phyloP scores from a whole-genome alignment of 2,888 invertebrate genomes.

The Caenorhabditis angaria region DNA sequence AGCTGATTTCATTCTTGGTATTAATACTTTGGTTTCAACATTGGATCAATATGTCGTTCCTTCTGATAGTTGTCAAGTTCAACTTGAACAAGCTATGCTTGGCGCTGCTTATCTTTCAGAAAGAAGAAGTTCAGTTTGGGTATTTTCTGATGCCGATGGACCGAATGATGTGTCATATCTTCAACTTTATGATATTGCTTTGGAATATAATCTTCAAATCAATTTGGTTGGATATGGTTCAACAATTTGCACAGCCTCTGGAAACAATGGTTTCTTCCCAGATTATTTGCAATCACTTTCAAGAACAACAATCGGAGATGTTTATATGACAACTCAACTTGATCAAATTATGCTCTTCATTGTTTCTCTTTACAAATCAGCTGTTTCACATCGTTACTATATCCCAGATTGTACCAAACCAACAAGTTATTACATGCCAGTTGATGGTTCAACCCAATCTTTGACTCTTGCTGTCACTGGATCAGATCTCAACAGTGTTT shows the following conservation, averaged over 20 bases:
- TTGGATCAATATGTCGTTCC: conserved; percentile 29
- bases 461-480: conserved; percentile 54
- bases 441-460: conserved; percentile 60
- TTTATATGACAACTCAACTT: conserved; percentile 45
- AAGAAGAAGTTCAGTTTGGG: conserved; percentile 54
- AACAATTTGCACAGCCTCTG: conserved; percentile 36
- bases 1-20: conserved; percentile 45
- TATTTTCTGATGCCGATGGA: conserved; percentile 60
- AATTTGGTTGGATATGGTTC: conserved; percentile 40
- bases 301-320: conserved; percentile 33
- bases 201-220: conserved; percentile 23
- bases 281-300: conserved; percentile 39
- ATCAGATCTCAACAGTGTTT: conserved; percentile 33
- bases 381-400: conserved; percentile 41
- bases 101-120: conserved; percentile 42
- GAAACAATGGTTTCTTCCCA: conserved; percentile 37
- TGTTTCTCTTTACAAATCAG: conserved; percentile 55
- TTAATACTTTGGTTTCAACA: conserved; percentile 44
- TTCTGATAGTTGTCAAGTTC: conserved; percentile 47
- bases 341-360: conserved; percentile 53
- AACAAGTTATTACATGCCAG: conserved; percentile 53
- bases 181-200: conserved; percentile 32
- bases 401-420: conserved; percentile 43
- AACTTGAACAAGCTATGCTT: conserved; percentile 50
- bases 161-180: conserved; percentile 27